Percentiles rank a stretch among this genome's conserved stretches.
These are phyloP conservation scores for Platycnemis pennipes DNA, from an alignment of 2,888 invertebrate genomes.

Conservation along the genomic window DNA sequence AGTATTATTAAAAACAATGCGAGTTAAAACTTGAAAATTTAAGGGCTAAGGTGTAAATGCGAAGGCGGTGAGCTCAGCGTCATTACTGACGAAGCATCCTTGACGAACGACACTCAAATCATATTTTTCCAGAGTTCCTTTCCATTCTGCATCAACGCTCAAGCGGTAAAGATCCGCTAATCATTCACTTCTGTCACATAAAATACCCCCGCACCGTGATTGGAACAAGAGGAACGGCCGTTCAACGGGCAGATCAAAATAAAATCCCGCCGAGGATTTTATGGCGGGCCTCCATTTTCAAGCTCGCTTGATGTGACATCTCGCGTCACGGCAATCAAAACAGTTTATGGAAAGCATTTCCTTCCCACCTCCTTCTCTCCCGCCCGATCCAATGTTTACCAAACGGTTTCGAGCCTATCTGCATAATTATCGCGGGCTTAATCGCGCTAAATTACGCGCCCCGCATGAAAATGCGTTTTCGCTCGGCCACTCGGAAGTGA, in stretches of 20 bases:
- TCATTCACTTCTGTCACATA: not conserved
- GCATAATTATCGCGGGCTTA: not conserved
- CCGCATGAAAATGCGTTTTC: not conserved
- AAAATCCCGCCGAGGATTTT: not conserved
- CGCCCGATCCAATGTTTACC: not conserved
- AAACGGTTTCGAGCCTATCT: not conserved
- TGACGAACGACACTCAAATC: not conserved
- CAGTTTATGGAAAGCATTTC: not conserved
- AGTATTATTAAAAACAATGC: no score
- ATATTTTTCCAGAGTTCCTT: not conserved
- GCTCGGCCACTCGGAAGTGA: not conserved
- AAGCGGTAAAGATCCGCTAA: not conserved
- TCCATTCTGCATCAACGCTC: not conserved
- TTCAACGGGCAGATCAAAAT: not conserved
- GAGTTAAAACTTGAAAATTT: no score
- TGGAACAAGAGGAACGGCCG: not conserved
- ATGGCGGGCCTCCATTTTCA: not conserved
- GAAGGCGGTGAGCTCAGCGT: not conserved
- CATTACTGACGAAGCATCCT: not conserved
- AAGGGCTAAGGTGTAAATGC: no score
- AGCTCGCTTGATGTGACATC: not conserved
- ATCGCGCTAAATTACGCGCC: conserved; percentile 18
- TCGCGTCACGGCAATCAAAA: conserved; percentile 12
- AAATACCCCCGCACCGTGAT: not conserved
- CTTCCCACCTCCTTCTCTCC: no score